These are phyloP conservation scores for Myrmecophaga tridactyla DNA, from an alignment of 2,113 vertebrate species.

Conservation along the genomic window DNA sequence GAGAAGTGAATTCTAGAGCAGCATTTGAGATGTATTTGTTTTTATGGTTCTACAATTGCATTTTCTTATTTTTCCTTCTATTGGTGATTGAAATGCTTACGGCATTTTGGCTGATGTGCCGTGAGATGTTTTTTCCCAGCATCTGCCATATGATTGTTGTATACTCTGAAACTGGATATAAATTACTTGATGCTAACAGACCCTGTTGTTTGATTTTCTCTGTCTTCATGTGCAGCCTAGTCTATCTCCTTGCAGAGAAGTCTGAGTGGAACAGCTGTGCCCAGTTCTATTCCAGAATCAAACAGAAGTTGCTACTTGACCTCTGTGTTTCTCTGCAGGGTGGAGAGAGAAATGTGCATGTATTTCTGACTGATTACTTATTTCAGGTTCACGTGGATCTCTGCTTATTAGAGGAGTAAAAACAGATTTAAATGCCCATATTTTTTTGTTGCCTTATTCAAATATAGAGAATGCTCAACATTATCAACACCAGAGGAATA, in stretches of 20 bases:
- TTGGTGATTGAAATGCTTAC: constrained; percentile 44
- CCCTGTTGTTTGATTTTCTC: constrained; percentile 16
- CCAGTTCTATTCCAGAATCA: neutral
- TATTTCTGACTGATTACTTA: neutral
- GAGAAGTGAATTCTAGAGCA: neutral
- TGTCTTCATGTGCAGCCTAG: neutral
- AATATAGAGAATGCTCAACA: neutral
- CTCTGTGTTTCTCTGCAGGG: neutral
- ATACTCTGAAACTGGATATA: neutral
- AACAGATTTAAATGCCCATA: neutral
- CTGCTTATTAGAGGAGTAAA: neutral
- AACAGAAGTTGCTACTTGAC: neutral
- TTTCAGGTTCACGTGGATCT: neutral
- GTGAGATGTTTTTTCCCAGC: constrained; percentile 10
- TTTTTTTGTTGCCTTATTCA: neutral
- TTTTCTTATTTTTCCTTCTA: neutral
- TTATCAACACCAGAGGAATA: neutral
- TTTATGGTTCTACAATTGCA: neutral
- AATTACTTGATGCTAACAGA: constrained; percentile 7
- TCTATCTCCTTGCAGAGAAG: neutral
- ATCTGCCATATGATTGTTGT: neutral
- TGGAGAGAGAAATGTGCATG: neutral
- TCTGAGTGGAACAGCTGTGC: neutral
- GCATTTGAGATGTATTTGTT: neutral
- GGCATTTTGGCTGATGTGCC: neutral